These are phyloP conservation scores for Sphaerophoria taeniata DNA, from an alignment of 2,888 invertebrate species.

Conservation along the genomic window DNA sequence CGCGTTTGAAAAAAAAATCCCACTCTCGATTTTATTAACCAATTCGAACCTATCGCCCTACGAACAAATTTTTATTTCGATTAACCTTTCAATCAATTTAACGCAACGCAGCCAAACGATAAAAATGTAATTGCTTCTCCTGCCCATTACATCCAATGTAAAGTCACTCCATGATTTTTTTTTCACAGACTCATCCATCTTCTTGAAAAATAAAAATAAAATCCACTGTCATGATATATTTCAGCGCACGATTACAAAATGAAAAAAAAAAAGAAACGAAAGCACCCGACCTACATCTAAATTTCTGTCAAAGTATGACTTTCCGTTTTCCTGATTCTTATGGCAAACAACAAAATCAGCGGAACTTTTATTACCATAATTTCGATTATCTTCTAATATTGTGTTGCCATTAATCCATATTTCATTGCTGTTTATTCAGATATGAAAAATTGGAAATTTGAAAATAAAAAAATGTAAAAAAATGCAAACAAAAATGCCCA, in stretches of 20 bases:
- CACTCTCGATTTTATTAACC: constrained; percentile 35
- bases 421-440: constrained; percentile 69
- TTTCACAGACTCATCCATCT: constrained; percentile 51
- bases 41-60: constrained; percentile 24
- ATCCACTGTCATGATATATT: constrained; percentile 39
- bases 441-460: constrained; percentile 47
- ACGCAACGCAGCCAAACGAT: constrained; percentile 67
- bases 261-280: constrained; percentile 1
- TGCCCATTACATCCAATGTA: constrained; percentile 8
- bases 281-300: constrained; percentile 8
- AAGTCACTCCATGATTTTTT: constrained; percentile 46
- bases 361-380: constrained; percentile 69
- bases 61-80: constrained; percentile 56
- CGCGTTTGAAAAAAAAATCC: background rate
- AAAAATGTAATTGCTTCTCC: constrained; percentile 65
- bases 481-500: background rate
- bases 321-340: constrained; percentile 46
- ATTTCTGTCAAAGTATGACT: constrained; percentile 43
- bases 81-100: constrained; percentile 72
- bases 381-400: constrained; percentile 61
- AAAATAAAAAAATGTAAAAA: background rate
- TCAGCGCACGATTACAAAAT: constrained; percentile 18
- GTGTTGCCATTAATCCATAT: constrained; percentile 58
- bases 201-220: constrained; percentile 49
- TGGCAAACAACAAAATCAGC: constrained; percentile 24